phyloP scores from a whole-genome alignment of 2,113 vertebrate genomes.

The Arizona elegans region DNA sequence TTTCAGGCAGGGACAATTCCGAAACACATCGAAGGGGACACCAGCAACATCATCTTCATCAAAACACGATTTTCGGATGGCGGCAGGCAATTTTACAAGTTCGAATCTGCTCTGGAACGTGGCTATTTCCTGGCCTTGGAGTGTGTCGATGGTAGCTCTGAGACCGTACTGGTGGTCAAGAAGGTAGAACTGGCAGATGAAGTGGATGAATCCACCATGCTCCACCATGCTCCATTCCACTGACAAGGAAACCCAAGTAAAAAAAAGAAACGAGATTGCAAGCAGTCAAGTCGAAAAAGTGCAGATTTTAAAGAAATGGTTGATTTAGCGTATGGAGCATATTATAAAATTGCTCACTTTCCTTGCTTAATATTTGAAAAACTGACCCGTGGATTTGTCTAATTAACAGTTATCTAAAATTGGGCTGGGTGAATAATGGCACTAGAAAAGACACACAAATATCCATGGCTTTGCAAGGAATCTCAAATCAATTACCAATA shows the following conservation, averaged over 20 bases:
- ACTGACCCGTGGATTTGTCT: neutral
- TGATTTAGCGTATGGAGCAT: neutral
- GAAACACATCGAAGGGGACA: slow-evolving; percentile 48
- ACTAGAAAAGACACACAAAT: neutral
- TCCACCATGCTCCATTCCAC: slow-evolving; percentile 23
- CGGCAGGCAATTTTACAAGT: slow-evolving; percentile 52
- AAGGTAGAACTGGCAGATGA: slow-evolving; percentile 40
- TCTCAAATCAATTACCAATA: neutral
- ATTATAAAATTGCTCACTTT: neutral
- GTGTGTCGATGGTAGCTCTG: slow-evolving; percentile 12
- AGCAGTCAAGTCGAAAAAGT: neutral
- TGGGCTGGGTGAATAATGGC: neutral
- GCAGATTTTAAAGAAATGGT: neutral
- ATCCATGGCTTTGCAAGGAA: neutral
- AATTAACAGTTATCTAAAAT: neutral
- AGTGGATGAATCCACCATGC: slow-evolving; percentile 63
- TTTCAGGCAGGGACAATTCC: slow-evolving; percentile 69
- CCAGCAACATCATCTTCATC: slow-evolving; percentile 70
- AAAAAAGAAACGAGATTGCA: neutral
- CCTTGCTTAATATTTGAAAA: neutral
- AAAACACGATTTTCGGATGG: slow-evolving; percentile 56
- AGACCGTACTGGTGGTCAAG: slow-evolving; percentile 64
- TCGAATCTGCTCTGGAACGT: slow-evolving; percentile 67
- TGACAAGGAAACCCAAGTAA: neutral
- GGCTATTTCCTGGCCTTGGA: slow-evolving; percentile 72